Conservation (phyloP, 2,797 vertebrate genomes). For the Paramormyrops hopkinsi region DNA sequence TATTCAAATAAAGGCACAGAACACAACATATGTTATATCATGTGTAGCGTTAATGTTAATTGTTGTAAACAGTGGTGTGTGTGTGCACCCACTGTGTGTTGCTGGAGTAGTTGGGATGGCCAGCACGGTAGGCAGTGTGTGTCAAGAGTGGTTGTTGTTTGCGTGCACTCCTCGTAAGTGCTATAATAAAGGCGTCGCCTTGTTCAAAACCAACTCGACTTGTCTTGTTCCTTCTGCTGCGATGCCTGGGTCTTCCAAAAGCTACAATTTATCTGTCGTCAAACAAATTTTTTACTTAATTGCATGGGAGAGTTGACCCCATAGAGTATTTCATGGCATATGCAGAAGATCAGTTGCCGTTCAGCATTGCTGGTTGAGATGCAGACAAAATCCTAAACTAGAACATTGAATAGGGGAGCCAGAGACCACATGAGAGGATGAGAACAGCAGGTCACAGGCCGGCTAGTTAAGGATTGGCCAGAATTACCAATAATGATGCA, state of each 20-base stretch:
- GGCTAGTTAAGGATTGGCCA: neutral
- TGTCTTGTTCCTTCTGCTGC: neutral
- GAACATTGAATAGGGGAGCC: neutral
- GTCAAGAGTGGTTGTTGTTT: neutral
- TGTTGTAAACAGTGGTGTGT: neutral
- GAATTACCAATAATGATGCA: neutral
- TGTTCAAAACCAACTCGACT: neutral
- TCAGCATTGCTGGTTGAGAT: neutral
- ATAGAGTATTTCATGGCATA: neutral
- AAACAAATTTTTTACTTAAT: neutral
- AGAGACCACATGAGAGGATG: neutral
- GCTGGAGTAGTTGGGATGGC: neutral
- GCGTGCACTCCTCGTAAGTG: neutral
- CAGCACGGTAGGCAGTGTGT: neutral
- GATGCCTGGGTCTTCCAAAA: neutral
- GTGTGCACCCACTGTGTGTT: neutral
- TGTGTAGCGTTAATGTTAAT: neutral
- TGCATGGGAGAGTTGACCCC: neutral
- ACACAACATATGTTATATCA: neutral
- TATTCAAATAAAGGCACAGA: too few relatives aligned
- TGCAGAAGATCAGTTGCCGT: neutral
- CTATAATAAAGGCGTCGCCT: neutral
- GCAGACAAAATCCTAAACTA: neutral
- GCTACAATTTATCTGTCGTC: neutral
- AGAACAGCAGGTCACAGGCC: neutral